Evolutionary conservation across 2,797 vertebrate species (phyloP).

Genomic region (Phoxinus dragarum): DNA sequence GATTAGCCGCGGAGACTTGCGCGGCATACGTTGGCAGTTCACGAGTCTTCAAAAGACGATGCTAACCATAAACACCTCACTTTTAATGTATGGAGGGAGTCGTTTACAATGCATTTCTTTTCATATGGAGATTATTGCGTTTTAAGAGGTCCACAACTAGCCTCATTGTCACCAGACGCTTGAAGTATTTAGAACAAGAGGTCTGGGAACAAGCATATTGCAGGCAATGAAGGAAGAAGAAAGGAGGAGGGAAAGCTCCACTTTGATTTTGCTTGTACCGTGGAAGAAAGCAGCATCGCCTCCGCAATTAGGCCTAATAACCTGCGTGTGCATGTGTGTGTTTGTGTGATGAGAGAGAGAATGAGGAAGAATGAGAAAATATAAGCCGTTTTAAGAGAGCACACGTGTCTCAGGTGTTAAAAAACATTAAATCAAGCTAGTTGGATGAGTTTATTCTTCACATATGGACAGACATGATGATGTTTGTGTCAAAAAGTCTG

Average conservation of each 20-base stretch:
- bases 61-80: constrained; percentile 19
- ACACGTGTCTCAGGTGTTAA: neutral
- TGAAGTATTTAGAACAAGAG: constrained; percentile 43
- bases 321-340: constrained; percentile 53
- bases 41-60: constrained; percentile 8
- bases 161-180: constrained; percentile 60
- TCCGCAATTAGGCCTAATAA: constrained; percentile 81
- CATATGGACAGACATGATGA: neutral
- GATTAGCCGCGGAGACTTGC: constrained; percentile 25
- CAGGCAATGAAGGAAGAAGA: constrained; percentile 40
- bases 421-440: constrained; percentile 13
- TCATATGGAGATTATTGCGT: constrained; percentile 64
- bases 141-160: constrained; percentile 55
- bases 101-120: constrained; percentile 40
- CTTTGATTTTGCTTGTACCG: constrained; percentile 78
- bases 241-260: constrained; percentile 57
- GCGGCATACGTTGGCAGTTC: neutral
- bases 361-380: constrained; percentile 26
- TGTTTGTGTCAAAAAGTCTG: neutral
- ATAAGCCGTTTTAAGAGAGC: constrained; percentile 22
- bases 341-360: constrained; percentile 51
- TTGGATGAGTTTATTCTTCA: neutral
- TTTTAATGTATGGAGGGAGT: constrained; percentile 26
- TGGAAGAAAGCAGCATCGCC: constrained; percentile 75
- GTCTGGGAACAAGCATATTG: constrained; percentile 38